A percentile compares a stretch with the other conserved stretches of the same genome.
These are phyloP conservation scores for Prionchulus punctatus DNA, from an alignment of 2,888 invertebrate genomes.

Conservation along the genomic window DNA sequence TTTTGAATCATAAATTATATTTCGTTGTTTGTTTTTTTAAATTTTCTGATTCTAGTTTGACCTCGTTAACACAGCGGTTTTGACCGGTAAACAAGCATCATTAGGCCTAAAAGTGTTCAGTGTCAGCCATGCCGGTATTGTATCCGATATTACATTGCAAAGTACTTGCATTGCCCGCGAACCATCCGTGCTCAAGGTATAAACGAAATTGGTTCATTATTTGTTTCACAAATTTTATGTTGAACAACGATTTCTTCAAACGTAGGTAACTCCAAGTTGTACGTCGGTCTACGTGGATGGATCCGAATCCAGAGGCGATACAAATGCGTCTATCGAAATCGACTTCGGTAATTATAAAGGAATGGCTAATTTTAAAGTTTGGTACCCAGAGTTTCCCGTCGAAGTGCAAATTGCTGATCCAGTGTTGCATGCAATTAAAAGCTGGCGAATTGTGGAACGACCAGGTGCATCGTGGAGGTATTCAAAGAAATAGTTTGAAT, in stretches of 20 bases:
- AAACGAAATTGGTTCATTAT: too few species aligned
- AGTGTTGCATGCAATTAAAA: conserved; percentile 75
- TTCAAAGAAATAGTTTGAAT: too few species aligned
- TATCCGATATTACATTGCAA: conserved; percentile 82
- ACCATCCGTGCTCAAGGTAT: conserved; percentile 83
- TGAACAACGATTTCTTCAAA: too few species aligned
- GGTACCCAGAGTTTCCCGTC: conserved; percentile 88
- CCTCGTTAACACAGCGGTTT: conserved; percentile 79
- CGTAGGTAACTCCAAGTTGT: conserved; percentile 79
- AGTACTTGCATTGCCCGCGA: conserved; percentile 87
- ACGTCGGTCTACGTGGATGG: conserved; percentile 91
- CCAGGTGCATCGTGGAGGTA: too few species aligned
- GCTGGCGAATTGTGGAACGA: too few species aligned
- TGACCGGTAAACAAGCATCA: conserved; percentile 80
- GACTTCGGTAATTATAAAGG: conserved; percentile 64
- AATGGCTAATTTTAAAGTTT: conserved; percentile 71
- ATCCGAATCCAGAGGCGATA: conserved; percentile 78
- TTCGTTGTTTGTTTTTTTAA: neutral
- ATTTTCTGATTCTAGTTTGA: conserved; percentile 60
- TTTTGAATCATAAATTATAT: neutral
- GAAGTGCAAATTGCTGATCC: conserved; percentile 75
- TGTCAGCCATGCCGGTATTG: conserved; percentile 79
- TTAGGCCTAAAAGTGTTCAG: conserved; percentile 88
- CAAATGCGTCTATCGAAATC: conserved; percentile 79
- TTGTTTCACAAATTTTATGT: too few species aligned